These are phyloP conservation scores for Lagopus leucura DNA, from an alignment of 2,113 vertebrate species.

Conservation along the genomic window DNA sequence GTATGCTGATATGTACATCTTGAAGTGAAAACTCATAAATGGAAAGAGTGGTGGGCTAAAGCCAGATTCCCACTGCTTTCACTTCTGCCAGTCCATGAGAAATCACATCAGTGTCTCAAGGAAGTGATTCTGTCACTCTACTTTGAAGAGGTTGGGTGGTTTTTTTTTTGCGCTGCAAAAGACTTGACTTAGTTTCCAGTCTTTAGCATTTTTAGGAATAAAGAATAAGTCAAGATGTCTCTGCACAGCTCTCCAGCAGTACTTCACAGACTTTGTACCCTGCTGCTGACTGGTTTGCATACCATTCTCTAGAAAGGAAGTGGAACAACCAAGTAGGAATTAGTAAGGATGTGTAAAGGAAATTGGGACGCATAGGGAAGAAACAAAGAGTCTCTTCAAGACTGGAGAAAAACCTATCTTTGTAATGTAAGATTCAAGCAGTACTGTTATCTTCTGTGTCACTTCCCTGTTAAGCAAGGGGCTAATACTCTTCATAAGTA, in stretches of 20 bases:
- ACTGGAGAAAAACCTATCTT: not conserved
- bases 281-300: not conserved
- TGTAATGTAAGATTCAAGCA: not conserved
- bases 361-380: not conserved
- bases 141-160: fast-evolving
- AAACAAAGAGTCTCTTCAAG: not conserved
- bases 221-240: not conserved
- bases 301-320: not conserved
- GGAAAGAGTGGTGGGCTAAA: not conserved
- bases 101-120: not conserved
- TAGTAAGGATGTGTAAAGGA: not conserved
- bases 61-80: not conserved
- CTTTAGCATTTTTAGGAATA: not conserved
- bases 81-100: not conserved
- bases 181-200: not conserved
- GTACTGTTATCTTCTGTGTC: not conserved
- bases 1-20: not conserved
- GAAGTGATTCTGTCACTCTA: not conserved
- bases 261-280: not conserved
- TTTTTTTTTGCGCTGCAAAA: not conserved
- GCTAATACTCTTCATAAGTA: not conserved
- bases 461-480: not conserved
- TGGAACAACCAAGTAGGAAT: not conserved
- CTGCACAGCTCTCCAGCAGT: not conserved
- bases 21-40: not conserved